Percentiles rank a stretch among this genome's conserved stretches.
Evolutionary conservation across 2,888 invertebrate genomes (phyloP).

Genomic region (Nomada ferruginata): DNA sequence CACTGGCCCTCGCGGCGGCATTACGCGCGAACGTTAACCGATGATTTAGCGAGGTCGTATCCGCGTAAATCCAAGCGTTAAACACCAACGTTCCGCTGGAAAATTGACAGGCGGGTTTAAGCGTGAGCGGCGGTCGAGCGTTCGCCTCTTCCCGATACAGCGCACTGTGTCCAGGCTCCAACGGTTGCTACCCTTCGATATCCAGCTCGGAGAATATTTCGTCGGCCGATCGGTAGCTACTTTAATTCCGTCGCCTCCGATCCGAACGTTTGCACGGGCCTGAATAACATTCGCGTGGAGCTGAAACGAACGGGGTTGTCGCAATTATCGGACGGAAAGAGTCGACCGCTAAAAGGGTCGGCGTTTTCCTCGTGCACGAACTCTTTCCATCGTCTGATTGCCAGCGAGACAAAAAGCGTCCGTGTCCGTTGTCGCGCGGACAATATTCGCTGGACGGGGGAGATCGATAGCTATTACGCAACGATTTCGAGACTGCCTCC

Average conservation of each 20-base stretch:
- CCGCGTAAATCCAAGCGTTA: conserved; percentile 59
- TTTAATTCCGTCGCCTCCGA: no score
- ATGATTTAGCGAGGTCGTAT: conserved; percentile 75
- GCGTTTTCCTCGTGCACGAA: not conserved
- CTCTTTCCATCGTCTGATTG: conserved; percentile 31
- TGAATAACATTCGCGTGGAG: not conserved
- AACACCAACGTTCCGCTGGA: conserved; percentile 63
- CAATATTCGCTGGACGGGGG: conserved; percentile 20
- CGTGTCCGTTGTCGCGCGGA: not conserved
- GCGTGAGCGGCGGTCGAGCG: conserved; percentile 12
- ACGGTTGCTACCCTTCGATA: no score
- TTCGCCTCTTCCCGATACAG: conserved; percentile 19
- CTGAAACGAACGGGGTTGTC: not conserved
- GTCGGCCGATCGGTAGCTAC: not conserved
- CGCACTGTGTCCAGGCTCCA: no score
- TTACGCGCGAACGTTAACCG: conserved; percentile 72
- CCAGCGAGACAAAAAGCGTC: conserved; percentile 7
- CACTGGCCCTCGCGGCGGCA: conserved; percentile 74
- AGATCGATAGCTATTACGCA: conserved; percentile 59
- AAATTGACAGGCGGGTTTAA: conserved; percentile 71
- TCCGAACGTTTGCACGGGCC: no score
- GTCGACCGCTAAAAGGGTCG: not conserved
- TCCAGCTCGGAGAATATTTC: not conserved
- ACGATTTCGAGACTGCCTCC: conserved; percentile 52
- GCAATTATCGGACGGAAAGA: not conserved